phyloP scores from a whole-genome alignment of 2,888 invertebrate species.

The Colostygia pectinataria region DNA sequence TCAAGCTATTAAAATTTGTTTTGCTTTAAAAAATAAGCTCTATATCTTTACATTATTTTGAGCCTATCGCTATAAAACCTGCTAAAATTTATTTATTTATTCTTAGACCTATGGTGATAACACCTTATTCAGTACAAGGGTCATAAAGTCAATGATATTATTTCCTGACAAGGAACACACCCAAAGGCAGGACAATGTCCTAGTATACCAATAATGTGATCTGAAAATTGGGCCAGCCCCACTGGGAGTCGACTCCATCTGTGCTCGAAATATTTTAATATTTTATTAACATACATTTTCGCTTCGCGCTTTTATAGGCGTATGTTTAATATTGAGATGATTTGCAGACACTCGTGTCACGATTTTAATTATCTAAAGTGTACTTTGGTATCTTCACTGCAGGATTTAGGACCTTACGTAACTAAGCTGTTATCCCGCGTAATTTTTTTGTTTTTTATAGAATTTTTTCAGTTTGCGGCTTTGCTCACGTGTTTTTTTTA shows the following conservation, averaged over 20 bases:
- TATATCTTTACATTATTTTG: too few relatives aligned
- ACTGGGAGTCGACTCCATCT: slow-evolving; percentile 22
- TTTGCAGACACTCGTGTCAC: slow-evolving; percentile 23
- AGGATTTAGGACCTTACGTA: too few relatives aligned
- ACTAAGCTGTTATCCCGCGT: too few relatives aligned
- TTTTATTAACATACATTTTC: slow-evolving; percentile 35
- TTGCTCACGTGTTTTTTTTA: too few relatives aligned
- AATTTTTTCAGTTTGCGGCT: too few relatives aligned
- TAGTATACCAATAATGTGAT: slow-evolving; percentile 14
- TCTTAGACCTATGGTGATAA: too few relatives aligned
- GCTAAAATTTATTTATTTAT: too few relatives aligned
- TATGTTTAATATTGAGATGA: slow-evolving; percentile 24
- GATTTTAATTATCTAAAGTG: slow-evolving; percentile 24
- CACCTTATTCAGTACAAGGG: too few relatives aligned
- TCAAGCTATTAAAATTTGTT: too few relatives aligned
- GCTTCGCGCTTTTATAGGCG: slow-evolving; percentile 30
- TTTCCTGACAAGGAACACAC: neutral
- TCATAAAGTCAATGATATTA: neutral
- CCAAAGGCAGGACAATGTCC: neutral
- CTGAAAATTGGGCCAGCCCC: slow-evolving; percentile 31
- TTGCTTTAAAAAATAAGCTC: too few relatives aligned
- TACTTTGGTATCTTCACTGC: neutral
- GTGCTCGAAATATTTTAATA: slow-evolving; percentile 38
- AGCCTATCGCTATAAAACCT: too few relatives aligned
- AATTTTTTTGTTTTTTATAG: too few relatives aligned